These are phyloP conservation scores for Prolemur simus DNA, from an alignment of 2,113 vertebrate species.

Conservation along the genomic window DNA sequence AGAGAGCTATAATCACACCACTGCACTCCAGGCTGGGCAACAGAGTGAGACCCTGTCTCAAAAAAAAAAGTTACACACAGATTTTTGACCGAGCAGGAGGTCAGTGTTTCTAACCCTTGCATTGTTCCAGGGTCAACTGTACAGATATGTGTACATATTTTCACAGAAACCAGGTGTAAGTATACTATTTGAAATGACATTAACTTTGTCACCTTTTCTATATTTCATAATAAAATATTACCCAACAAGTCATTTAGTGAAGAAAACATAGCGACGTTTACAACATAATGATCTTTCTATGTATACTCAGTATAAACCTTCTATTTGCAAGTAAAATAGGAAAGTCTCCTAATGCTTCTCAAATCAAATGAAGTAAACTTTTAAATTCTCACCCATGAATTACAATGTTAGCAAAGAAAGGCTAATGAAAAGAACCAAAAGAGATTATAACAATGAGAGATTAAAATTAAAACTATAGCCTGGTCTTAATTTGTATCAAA, in stretches of 20 bases:
- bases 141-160: not conserved
- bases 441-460: not conserved
- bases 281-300: constrained; percentile 16
- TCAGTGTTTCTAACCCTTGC: not conserved
- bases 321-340: constrained; percentile 35
- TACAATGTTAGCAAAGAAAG: constrained; percentile 41
- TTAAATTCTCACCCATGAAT: constrained; percentile 39
- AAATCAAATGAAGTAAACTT: constrained; percentile 47
- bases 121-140: not conserved
- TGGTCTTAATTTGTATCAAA: constrained; percentile 50
- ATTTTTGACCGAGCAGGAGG: not conserved
- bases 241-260: not conserved
- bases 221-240: constrained; percentile 39
- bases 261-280: not conserved
- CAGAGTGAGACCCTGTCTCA: no score
- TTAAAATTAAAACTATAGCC: constrained; percentile 50
- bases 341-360: not conserved
- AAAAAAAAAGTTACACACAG: not conserved
- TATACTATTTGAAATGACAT: not conserved
- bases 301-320: constrained; percentile 27
- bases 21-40: no score
- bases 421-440: not conserved
- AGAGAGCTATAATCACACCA: no score
- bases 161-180: not conserved
- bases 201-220: constrained; percentile 13